Conservation (phyloP, 2,113 vertebrate genomes). For the Crypturellus undulatus region DNA sequence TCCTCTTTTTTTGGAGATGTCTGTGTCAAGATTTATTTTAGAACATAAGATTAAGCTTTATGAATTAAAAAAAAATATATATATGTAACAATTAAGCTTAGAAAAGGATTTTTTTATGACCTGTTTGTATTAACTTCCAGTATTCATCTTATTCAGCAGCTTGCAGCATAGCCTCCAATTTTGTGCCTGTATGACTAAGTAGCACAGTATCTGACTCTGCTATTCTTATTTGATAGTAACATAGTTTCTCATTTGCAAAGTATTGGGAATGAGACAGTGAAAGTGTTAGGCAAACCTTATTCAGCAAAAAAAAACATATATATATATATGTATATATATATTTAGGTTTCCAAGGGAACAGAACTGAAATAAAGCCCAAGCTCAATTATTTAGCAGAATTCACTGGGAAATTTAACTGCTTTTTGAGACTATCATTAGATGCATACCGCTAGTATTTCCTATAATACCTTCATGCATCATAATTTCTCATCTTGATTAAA, state of each 20-base stretch:
- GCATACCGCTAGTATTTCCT: not conserved
- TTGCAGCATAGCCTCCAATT: not conserved
- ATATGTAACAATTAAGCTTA: not conserved
- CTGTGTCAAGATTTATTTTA: constrained; percentile 80
- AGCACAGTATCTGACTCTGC: not conserved
- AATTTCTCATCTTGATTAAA: not conserved
- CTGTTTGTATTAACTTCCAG: not conserved
- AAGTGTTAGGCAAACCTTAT: not conserved
- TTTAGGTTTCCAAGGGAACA: constrained; percentile 34
- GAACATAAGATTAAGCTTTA: constrained; percentile 39
- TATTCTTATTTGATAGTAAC: not conserved
- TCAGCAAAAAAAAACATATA: constrained; percentile 47
- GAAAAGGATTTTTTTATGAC: not conserved
- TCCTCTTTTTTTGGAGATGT: constrained; percentile 88
- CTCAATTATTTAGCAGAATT: not conserved
- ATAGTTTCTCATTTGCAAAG: not conserved
- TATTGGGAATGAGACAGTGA: not conserved
- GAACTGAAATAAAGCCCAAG: not conserved
- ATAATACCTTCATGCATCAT: not conserved
- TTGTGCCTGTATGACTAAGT: not conserved
- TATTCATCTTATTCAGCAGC: not conserved
- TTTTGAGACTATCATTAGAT: not conserved
- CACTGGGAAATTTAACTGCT: not conserved
- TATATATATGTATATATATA: not conserved
- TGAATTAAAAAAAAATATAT: not conserved